Evolutionary conservation across 2,888 invertebrate genomes (phyloP), one percentile per base, ranked within the genome.

Genomic region (Oscheius onirici): DNA sequence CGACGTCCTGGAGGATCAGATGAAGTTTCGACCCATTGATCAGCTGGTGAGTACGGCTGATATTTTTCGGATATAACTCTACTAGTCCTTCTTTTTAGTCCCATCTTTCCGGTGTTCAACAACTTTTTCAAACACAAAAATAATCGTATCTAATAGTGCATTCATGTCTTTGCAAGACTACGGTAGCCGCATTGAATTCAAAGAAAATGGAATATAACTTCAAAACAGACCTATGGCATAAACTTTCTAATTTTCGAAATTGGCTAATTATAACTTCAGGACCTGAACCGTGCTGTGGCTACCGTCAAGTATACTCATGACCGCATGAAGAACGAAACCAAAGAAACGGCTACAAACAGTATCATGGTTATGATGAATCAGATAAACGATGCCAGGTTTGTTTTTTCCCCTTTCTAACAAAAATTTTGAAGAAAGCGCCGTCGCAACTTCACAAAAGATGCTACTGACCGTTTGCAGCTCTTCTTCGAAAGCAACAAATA

Each of bases 391-490:
- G 40, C 66, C 43, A 66, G 66, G 66, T 66, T 24, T 13, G 26
- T 44, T 3, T 22, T 24, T 11, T 6, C 20, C 34, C 11, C 3
- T 13, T 61, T 17, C 1, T 34, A 34, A 34, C 8, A 3, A 6
- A 34, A 34, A 34, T 8, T 11, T 74, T 75, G 40, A 60, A 82
- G 82, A n/a, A 67, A 77, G 15, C 75, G 78, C 26, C 67, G 82
- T 5, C 69, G 76, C 0, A 82, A 82, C 60, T 82, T 82, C 63
- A 71, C 72, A 44, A 79, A 79, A 51, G 75, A 78, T 44, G 77
- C 80, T 1, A 81, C 76, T 1, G 76, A 76, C 24, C 74, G 76
- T 58, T 75, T 82, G 15, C 77, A 76, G 40, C 68, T 67, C 15
- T 82, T 73, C 75, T 82, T 80, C 63, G 63, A 75, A 28, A 61